Evolutionary conservation across 2,888 invertebrate genomes (phyloP).

Genomic region (Mantis religiosa): DNA sequence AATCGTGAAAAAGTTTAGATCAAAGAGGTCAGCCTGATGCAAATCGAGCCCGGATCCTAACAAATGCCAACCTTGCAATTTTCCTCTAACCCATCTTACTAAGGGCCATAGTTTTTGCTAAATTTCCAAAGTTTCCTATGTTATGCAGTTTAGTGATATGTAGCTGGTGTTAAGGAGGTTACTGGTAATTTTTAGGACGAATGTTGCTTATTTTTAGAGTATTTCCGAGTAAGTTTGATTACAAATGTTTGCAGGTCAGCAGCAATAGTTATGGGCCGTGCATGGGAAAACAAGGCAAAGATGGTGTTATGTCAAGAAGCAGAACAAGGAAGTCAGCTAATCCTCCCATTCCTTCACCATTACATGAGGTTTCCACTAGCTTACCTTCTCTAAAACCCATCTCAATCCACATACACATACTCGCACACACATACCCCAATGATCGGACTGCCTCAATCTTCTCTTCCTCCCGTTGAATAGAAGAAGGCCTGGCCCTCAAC

Average conservation of each 20-base stretch:
- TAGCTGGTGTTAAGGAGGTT: too few species aligned
- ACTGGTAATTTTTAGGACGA: too few species aligned
- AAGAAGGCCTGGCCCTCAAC: neutral
- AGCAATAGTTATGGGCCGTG: neutral
- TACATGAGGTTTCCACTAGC: slow-evolving; percentile 24
- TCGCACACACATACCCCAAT: slow-evolving; percentile 3
- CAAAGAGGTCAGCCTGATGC: too few species aligned
- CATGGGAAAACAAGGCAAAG: neutral
- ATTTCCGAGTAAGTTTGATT: too few species aligned
- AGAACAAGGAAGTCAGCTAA: neutral
- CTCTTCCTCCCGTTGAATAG: neutral
- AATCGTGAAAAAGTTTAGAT: too few species aligned
- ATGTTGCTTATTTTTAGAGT: too few species aligned
- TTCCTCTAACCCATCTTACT: too few species aligned
- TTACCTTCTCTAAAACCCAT: slow-evolving; percentile 5
- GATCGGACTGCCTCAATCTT: slow-evolving; percentile 13
- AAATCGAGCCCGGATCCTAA: too few species aligned
- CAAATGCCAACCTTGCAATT: too few species aligned
- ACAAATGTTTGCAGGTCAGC: neutral
- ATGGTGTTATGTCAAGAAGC: neutral
- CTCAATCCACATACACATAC: slow-evolving; percentile 19
- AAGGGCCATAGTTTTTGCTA: too few species aligned
- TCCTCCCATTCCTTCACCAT: neutral
- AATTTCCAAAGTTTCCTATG: too few species aligned
- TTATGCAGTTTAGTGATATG: too few species aligned